These are phyloP conservation scores for Struthio camelus DNA, from an alignment of 2,113 vertebrate genomes.

Conservation along the genomic window DNA sequence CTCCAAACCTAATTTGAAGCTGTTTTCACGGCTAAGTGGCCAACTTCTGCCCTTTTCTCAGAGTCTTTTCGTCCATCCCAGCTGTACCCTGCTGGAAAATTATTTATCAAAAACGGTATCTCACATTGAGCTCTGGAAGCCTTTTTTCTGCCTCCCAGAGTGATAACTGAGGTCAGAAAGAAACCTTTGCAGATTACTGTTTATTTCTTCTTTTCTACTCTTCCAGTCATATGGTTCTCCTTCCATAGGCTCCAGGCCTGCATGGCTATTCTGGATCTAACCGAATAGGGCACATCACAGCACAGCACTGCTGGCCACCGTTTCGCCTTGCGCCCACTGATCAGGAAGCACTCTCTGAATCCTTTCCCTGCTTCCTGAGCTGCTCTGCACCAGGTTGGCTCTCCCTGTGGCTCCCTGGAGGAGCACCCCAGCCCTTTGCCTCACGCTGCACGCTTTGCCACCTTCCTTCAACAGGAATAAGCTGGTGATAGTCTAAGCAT, in stretches of 20 bases:
- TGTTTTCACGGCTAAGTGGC: neutral
- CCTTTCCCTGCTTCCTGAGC: neutral
- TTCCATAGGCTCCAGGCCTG: neutral
- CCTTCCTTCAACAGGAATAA: rapidly evolving
- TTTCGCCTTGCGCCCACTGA: neutral
- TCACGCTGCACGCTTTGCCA: neutral
- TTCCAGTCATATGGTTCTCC: neutral
- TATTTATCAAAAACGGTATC: neutral
- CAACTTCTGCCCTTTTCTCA: neutral
- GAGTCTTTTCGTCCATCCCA: neutral
- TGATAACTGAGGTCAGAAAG: neutral
- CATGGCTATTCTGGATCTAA: neutral
- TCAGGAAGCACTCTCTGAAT: neutral
- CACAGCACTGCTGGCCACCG: neutral
- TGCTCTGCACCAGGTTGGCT: neutral
- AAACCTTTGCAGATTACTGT: neutral
- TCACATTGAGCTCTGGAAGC: neutral
- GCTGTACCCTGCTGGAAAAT: neutral
- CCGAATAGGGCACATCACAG: rapidly evolving
- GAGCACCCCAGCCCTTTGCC: neutral
- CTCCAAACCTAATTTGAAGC: neutral
- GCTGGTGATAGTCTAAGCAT: neutral
- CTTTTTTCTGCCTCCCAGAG: neutral
- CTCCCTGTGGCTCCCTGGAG: neutral
- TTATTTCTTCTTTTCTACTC: neutral